Evolutionary conservation across 2,797 vertebrate species (phyloP).

Genomic region (Cyclopterus lumpus): DNA sequence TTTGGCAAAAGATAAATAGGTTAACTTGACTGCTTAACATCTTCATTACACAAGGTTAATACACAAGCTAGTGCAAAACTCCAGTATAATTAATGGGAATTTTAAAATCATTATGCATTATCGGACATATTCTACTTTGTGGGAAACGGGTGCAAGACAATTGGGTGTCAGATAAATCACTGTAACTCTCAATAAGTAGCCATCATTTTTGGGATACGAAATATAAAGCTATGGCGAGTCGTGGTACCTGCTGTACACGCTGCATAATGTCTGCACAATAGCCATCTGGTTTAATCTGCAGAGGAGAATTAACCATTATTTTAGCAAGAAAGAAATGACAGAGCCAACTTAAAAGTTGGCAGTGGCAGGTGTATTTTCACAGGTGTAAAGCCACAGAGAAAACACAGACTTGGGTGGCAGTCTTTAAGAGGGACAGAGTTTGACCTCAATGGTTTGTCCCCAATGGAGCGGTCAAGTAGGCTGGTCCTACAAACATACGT

Average conservation of each 20-base stretch:
- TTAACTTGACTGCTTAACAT: not conserved
- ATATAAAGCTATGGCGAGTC: not conserved
- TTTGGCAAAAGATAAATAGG: not conserved
- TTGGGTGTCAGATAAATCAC: conserved; percentile 5
- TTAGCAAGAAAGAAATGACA: conserved; percentile 15
- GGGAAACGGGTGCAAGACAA: not conserved
- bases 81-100: conserved; percentile 8
- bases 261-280: conserved; percentile 6
- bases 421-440: conserved; percentile 16
- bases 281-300: conserved; percentile 3
- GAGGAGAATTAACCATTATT: conserved; percentile 23
- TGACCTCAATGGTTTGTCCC: conserved; percentile 23
- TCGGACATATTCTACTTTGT: not conserved
- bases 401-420: conserved; percentile 23
- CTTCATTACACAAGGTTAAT: conserved; percentile 9
- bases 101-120: not conserved
- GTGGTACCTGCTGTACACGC: not conserved
- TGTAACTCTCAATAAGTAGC: conserved; percentile 5
- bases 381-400: conserved; percentile 17
- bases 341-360: conserved; percentile 29
- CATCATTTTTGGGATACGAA: not conserved
- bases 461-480: conserved; percentile 14
- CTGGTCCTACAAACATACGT: conserved; percentile 25
- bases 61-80: conserved; percentile 8
- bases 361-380: conserved; percentile 37